Evolutionary conservation across 1,140 invertebrate species (phyloP).

Genomic region (Hycleus cichorii): DNA sequence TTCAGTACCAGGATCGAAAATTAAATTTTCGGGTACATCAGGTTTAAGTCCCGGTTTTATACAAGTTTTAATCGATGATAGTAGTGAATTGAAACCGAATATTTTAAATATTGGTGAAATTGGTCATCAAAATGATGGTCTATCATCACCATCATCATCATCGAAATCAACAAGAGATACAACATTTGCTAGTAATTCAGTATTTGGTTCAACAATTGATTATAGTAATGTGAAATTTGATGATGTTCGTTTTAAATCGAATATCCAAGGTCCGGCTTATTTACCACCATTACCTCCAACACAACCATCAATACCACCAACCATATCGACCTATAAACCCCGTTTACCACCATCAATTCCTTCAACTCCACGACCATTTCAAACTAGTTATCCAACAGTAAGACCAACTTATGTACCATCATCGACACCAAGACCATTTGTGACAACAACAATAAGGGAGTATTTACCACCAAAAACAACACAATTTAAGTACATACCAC

Average conservation of each 20-base stretch:
- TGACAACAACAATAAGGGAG: constrained; percentile 4
- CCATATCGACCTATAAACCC: background rate
- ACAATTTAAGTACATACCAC: constrained; percentile 7
- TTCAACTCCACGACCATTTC: background rate
- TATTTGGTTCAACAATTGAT: constrained; percentile 34
- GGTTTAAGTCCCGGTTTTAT: constrained; percentile 27
- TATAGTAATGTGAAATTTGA: constrained; percentile 34
- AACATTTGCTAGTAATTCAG: constrained; percentile 6
- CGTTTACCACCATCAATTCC: background rate
- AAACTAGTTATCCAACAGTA: background rate
- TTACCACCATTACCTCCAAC: constrained; percentile 26
- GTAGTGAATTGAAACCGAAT: constrained; percentile 10
- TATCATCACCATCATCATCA: background rate
- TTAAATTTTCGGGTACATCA: constrained; percentile 22
- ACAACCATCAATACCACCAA: background rate
- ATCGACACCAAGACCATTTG: constrained; percentile 1
- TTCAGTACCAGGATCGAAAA: constrained; percentile 19
- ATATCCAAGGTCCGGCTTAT: constrained; percentile 34
- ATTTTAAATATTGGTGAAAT: constrained; percentile 19
- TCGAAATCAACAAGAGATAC: constrained; percentile 19
- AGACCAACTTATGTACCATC: background rate
- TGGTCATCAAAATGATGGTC: constrained; percentile 14
- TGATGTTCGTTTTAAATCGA: constrained; percentile 32
- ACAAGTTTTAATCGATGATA: constrained; percentile 14
- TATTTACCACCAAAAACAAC: constrained; percentile 3